Base-by-base conservation (phyloP, 2,888 invertebrate species). In the Hirtodrosophila cameraria region DNA sequence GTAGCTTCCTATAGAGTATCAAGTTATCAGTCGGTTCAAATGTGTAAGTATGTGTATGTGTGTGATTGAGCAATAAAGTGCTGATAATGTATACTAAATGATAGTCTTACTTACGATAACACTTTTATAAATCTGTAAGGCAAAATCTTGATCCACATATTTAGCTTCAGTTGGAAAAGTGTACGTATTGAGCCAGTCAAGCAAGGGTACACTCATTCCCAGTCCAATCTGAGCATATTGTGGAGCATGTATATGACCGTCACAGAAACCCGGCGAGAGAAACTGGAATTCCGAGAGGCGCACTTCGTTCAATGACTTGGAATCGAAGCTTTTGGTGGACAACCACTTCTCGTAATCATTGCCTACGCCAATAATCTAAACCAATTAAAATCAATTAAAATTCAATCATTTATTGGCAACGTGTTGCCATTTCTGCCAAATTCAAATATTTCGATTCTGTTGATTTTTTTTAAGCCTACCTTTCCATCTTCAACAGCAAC, bases 191-290 rank as follows among this genome's bases (percentile, higher is more conserved):
- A 98, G 92, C 98, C 98, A 98, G 41, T 97, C 95, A 6, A 97
- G 89, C 30, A 98, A 91, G 0, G 94, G 93, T 74, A 93, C 93
- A 87, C 97, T 96, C 70, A 96, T 92, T 0, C 97, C 97, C 8
- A 96, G 90, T 0, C 97, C 97, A 54, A 94, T 92, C 90, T 97
- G 97, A 0, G 96, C 96, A 78, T 95, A 95, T 90, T 98, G 97
- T 0, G 96, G 94, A 0, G 97, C 97, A 91, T 98, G 97, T 7
- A 96, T 95, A 88, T 98, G 98, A 15, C 96, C 95, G 90, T 98
- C 97, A 2, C 97, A 92, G 60, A 98, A 93, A 0, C 97, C 98
- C 0, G 97, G 97, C 89, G 97, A 94, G 9, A 97, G 88, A 86
- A 97, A 94, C 90, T 96, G 94, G 42, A 91, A 90, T 3, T 89